A percentile compares a stretch with the other conserved stretches of the same genome.
Conservation (phyloP, 1,140 invertebrate species). For the Bombus balteatus region DNA sequence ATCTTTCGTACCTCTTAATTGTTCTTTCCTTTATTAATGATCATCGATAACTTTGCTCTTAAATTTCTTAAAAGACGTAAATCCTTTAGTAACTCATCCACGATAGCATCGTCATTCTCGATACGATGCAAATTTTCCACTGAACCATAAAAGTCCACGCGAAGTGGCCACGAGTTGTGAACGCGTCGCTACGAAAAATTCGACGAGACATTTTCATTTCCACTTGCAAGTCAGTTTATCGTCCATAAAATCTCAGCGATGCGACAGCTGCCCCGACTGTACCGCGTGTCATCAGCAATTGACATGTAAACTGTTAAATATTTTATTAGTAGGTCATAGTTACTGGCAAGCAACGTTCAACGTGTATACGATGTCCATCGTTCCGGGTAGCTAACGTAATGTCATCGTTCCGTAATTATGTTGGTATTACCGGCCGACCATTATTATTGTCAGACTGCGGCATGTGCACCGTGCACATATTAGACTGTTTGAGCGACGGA, state of each 20-base stretch:
- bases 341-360: background rate
- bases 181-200: background rate
- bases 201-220: slow-evolving; percentile 25
- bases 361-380: slow-evolving; percentile 8
- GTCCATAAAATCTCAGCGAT: background rate
- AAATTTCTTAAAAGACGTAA: background rate
- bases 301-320: slow-evolving; percentile 30
- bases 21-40: background rate
- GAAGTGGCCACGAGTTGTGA: background rate
- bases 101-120: background rate
- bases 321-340: slow-evolving; percentile 33
- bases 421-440: slow-evolving; percentile 23
- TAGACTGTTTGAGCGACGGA: slow-evolving; percentile 13
- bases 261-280: background rate
- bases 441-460: slow-evolving; percentile 48
- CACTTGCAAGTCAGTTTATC: background rate
- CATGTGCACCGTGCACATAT: background rate
- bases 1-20: background rate
- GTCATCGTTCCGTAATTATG: slow-evolving; percentile 45
- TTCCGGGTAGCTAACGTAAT: slow-evolving; percentile 23
- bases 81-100: background rate
- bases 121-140: background rate
- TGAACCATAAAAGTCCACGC: background rate
- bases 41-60: background rate
- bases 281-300: background rate